phyloP scores from a whole-genome alignment of 2,113 vertebrate species.

The Urocitellus parryii region DNA sequence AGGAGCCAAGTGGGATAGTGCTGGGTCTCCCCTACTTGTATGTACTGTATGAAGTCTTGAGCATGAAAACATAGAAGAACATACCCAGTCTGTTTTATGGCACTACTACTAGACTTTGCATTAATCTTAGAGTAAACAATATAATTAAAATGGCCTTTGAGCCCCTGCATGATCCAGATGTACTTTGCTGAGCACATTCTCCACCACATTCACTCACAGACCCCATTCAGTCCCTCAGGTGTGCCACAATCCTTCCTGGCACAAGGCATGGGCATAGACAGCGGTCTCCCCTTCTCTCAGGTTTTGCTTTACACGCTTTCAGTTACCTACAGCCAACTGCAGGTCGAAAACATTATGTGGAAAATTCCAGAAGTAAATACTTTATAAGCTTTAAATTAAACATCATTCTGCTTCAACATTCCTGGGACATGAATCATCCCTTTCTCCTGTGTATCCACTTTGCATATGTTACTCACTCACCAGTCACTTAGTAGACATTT shows the following conservation, averaged over 20 bases:
- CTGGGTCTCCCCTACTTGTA: not conserved
- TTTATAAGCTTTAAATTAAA: not conserved
- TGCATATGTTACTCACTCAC: not conserved
- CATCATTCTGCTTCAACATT: not conserved
- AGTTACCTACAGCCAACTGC: not conserved
- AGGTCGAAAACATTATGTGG: not conserved
- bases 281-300: not conserved
- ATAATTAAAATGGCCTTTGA: not conserved
- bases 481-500: not conserved
- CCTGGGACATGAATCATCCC: not conserved
- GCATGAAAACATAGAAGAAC: not conserved
- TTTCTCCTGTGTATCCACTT: not conserved
- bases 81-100: not conserved
- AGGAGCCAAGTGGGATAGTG: fast-evolving
- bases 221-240: not conserved
- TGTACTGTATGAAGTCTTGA: not conserved
- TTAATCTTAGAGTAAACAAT: not conserved
- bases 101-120: not conserved
- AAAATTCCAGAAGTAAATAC: not conserved
- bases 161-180: not conserved
- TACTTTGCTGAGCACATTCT: not conserved
- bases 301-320: not conserved
- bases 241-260: not conserved
- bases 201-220: not conserved
- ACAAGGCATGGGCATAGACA: not conserved